These are phyloP conservation scores for Centrocercus urophasianus DNA, from an alignment of 2,113 vertebrate species.

Conservation along the genomic window DNA sequence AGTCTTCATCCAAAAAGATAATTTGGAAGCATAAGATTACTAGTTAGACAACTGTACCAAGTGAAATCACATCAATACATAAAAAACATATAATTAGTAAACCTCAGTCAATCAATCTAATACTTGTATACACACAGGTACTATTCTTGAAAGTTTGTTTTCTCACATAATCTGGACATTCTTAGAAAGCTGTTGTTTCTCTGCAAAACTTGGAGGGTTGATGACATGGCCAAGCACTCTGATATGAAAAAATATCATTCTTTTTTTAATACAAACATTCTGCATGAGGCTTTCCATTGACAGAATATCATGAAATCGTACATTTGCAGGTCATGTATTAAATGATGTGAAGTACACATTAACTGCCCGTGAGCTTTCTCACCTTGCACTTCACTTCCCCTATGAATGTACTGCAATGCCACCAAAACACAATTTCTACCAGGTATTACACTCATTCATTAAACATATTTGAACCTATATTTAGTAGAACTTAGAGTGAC, in stretches of 20 bases:
- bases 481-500: background rate
- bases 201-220: background rate
- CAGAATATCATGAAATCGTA: background rate
- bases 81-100: background rate
- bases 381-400: background rate
- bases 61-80: background rate
- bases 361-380: background rate
- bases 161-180: background rate
- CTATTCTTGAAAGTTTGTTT: background rate
- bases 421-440: background rate
- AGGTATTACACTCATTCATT: background rate
- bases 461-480: background rate
- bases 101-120: background rate
- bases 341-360: background rate
- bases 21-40: background rate
- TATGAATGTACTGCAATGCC: background rate
- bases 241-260: background rate
- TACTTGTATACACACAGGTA: background rate
- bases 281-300: background rate
- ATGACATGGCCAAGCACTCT: rapidly evolving
- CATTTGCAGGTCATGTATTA: background rate
- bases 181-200: background rate
- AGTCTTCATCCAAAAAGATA: background rate
- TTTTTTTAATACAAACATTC: background rate
- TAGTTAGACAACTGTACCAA: background rate